Percentiles rank a stretch among this genome's conserved stretches.
Evolutionary conservation across 2,113 vertebrate species (phyloP).

Genomic region (Tylochromis polylepis): DNA sequence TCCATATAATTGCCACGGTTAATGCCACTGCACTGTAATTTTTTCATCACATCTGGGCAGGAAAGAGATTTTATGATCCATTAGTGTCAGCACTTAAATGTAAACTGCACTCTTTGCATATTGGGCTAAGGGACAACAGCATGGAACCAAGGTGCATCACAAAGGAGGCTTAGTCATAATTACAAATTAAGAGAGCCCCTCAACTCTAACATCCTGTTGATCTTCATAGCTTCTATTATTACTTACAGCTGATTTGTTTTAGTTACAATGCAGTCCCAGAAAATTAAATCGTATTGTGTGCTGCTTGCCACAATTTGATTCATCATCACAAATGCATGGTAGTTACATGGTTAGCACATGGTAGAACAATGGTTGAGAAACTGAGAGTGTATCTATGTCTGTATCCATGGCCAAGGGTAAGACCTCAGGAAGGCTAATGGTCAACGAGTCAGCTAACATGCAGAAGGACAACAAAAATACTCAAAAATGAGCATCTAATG

Average conservation of each 20-base stretch:
- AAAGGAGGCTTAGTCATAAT: neutral
- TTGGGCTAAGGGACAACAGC: neutral
- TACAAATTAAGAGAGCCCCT: neutral
- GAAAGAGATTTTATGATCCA: conserved; percentile 30
- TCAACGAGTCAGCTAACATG: neutral
- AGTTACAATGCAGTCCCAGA: neutral
- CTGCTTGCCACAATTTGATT: neutral
- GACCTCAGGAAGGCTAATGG: neutral
- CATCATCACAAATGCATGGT: neutral
- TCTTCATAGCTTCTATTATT: neutral
- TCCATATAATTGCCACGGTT: conserved; percentile 49
- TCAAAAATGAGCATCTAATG: neutral
- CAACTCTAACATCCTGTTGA: neutral
- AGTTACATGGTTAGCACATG: neutral
- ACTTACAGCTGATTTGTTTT: neutral
- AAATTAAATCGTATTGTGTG: neutral
- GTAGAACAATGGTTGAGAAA: neutral
- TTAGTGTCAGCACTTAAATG: conserved; percentile 28
- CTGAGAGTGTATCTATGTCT: neutral
- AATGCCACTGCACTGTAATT: conserved; percentile 17
- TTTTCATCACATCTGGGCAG: conserved; percentile 20
- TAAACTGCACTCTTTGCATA: conserved; percentile 23
- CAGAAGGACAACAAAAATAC: neutral
- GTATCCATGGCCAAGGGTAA: neutral
- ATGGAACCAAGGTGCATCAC: neutral